These are phyloP conservation scores for Ceramica pisi DNA, from an alignment of 2,888 invertebrate species.

Conservation along the genomic window DNA sequence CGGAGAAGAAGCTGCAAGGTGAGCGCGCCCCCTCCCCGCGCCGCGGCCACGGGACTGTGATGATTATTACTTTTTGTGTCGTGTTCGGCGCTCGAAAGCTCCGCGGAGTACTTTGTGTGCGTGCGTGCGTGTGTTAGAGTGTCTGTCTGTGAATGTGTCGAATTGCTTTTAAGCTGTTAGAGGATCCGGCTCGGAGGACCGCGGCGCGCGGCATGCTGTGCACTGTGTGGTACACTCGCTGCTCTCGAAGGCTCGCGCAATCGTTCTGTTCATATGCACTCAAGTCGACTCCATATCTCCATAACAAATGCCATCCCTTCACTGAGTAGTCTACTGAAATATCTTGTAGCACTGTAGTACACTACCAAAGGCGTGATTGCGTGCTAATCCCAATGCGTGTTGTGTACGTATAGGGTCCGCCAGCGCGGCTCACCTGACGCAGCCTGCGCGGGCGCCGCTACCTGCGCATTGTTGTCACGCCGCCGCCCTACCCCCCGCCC, in stretches of 20 bases:
- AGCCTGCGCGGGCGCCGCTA: constrained; percentile 22
- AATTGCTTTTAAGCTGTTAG: constrained; percentile 60
- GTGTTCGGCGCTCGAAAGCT: constrained; percentile 75
- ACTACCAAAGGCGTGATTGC: not conserved
- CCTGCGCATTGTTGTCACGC: constrained; percentile 39
- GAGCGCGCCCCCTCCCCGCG: constrained; percentile 80
- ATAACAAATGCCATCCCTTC: not conserved
- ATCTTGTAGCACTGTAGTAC: not conserved
- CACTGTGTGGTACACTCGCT: not conserved
- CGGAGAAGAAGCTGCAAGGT: constrained; percentile 99
- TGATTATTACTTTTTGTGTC: constrained; percentile 72
- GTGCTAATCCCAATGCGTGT: not conserved
- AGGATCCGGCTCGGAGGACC: constrained; percentile 39
- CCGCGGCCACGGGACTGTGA: constrained; percentile 66
- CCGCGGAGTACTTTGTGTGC: constrained; percentile 56
- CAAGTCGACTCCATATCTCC: not conserved
- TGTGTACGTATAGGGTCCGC: not conserved
- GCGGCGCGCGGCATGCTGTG: not conserved
- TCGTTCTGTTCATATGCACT: not conserved
- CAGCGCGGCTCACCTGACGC: not conserved
- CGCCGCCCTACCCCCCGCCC: not conserved
- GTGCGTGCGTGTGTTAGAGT: constrained; percentile 59
- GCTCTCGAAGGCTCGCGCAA: constrained; percentile 7
- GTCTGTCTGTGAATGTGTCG: constrained; percentile 61
- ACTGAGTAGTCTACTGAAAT: not conserved